Evolutionary conservation across 2,797 vertebrate species (phyloP).

Genomic region (Neoniphon sammara): DNA sequence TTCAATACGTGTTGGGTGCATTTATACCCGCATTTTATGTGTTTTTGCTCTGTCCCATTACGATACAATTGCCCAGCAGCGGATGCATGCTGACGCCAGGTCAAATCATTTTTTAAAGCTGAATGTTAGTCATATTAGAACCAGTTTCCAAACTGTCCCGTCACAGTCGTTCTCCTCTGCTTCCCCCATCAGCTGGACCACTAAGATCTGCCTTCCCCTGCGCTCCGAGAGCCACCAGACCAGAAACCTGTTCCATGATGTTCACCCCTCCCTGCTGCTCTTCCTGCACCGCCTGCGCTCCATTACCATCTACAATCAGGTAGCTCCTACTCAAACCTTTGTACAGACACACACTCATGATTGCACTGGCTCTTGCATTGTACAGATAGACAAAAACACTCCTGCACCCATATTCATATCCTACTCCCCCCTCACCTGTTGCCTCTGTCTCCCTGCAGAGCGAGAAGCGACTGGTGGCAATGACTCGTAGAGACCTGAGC

Average conservation of each 20-base stretch:
- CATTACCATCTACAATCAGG: conserved; percentile 84
- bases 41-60: no score
- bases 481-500: conserved; percentile 83
- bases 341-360: background rate
- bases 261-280: conserved; percentile 85
- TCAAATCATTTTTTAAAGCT: background rate
- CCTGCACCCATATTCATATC: background rate
- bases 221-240: conserved; percentile 83
- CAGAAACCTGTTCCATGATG: conserved; percentile 85
- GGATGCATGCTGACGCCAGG: no score
- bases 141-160: background rate
- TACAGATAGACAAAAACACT: background rate
- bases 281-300: conserved; percentile 86
- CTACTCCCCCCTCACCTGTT: background rate
- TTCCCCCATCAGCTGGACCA: conserved; percentile 82
- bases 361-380: no score
- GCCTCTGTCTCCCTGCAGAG: conserved; percentile 59
- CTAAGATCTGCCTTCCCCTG: conserved; percentile 84
- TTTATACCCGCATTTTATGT: no score
- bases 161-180: background rate
- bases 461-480: conserved; percentile 77
- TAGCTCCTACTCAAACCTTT: conserved; percentile 22
- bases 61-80: no score
- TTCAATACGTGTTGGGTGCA: no score
- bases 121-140: background rate